A percentile compares a stretch with the other conserved stretches of the same genome.
Conservation (phyloP, 2,797 vertebrate species). For the Onychomys leucogaster region DNA sequence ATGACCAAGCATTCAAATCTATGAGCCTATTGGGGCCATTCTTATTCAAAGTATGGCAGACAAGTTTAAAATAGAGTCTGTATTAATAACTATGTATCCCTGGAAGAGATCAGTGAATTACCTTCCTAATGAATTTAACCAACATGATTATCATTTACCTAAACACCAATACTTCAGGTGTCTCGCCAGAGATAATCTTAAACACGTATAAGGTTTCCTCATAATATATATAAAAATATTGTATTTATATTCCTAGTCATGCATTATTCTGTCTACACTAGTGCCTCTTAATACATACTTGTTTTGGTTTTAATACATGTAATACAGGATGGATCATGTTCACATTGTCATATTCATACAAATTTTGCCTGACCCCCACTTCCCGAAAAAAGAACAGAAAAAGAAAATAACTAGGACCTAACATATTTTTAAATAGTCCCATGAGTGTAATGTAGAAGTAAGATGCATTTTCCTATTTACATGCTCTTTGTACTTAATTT, state of each 20-base stretch:
- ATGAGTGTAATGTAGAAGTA: not conserved
- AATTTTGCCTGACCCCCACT: not conserved
- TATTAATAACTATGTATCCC: slow-evolving; percentile 5
- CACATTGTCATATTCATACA: not conserved
- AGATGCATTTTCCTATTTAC: slow-evolving; percentile 51
- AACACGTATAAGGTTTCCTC: not conserved
- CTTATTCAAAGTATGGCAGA: not conserved
- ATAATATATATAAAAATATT: not conserved
- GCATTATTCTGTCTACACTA: not conserved
- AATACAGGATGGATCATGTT: not conserved
- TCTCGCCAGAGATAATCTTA: slow-evolving; percentile 11
- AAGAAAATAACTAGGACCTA: not conserved
- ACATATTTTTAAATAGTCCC: slow-evolving; percentile 52
- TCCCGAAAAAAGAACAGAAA: not conserved
- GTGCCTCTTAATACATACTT: not conserved
- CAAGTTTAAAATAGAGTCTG: not conserved
- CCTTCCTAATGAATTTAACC: slow-evolving; percentile 11
- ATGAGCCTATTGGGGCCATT: not conserved
- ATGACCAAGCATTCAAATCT: not conserved
- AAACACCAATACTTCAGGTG: not conserved
- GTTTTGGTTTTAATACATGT: not conserved
- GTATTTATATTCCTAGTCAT: not conserved
- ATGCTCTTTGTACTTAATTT: slow-evolving; percentile 53
- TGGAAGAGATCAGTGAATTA: not conserved
- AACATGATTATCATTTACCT: not conserved